A percentile compares a stretch with the other conserved stretches of the same genome.
phyloP scores from a whole-genome alignment of 1,140 invertebrate species.

The Heliconius eleuchia region DNA sequence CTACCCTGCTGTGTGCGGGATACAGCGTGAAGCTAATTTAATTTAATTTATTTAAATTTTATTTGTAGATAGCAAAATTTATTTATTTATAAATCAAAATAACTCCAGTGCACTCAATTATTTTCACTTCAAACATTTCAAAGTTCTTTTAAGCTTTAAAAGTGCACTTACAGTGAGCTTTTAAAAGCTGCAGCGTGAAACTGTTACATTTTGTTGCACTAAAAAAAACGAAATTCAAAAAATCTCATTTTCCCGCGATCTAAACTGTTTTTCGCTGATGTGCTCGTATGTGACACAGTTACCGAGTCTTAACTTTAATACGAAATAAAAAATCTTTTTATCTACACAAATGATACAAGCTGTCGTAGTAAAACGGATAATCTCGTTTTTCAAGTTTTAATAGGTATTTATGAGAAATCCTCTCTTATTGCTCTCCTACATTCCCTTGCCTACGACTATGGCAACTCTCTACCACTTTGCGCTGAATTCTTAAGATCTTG shows the following conservation, averaged over 20 bases:
- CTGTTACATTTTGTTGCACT: conserved; percentile 21
- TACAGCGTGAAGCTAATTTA: too few species aligned
- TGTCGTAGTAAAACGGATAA: too few species aligned
- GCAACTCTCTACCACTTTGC: too few species aligned
- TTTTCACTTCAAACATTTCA: conserved; percentile 1
- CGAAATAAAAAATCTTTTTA: neutral
- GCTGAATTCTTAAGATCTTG: too few species aligned
- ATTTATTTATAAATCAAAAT: neutral
- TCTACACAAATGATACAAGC: neutral
- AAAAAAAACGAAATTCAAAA: conserved; percentile 18
- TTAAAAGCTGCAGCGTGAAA: conserved; percentile 21
- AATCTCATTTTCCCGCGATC: conserved; percentile 17
- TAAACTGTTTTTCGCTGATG: neutral
- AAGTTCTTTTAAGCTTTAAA: conserved; percentile 12
- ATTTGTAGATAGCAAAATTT: too few species aligned
- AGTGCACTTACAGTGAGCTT: conserved; percentile 17
- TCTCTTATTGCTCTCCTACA: too few species aligned
- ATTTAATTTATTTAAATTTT: too few species aligned
- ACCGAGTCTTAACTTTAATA: neutral
- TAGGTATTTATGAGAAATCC: too few species aligned
- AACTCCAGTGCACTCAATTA: conserved; percentile 2
- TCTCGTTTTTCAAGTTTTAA: too few species aligned
- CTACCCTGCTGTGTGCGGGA: too few species aligned
- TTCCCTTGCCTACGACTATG: too few species aligned
- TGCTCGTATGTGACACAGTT: neutral